Conservation (phyloP, 2,797 vertebrate species). For the Kryptopterus vitreolus region DNA sequence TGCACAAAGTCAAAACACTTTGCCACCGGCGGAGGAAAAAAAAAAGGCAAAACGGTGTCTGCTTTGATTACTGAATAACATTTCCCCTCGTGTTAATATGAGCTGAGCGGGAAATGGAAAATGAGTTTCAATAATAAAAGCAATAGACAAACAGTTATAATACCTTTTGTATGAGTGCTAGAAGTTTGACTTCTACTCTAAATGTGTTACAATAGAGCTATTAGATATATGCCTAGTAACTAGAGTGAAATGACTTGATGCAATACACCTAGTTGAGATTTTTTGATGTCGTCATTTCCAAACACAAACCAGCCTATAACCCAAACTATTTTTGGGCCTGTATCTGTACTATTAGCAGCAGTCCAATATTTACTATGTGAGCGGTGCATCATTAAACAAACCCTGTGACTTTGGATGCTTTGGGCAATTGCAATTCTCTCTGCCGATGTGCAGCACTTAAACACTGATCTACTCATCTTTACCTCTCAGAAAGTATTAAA, state of each 20-base stretch:
- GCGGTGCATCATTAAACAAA: background rate
- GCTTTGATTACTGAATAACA: background rate
- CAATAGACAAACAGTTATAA: background rate
- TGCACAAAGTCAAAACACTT: conserved; percentile 25
- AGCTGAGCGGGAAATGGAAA: background rate
- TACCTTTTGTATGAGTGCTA: background rate
- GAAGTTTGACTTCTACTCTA: background rate
- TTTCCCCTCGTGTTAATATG: background rate
- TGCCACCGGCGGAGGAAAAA: conserved; percentile 8
- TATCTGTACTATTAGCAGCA: background rate
- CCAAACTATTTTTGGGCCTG: background rate
- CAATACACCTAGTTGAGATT: background rate
- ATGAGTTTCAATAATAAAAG: background rate
- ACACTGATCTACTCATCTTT: no score
- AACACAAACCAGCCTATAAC: background rate
- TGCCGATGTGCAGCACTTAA: conserved; percentile 15
- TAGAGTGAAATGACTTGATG: background rate
- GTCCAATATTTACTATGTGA: background rate
- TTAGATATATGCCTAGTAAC: background rate
- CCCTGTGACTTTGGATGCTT: conserved; percentile 1
- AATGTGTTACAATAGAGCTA: background rate
- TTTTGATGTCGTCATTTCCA: no score
- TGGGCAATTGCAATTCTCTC: no score
- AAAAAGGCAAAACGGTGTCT: background rate
- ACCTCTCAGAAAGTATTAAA: background rate